Base-by-base conservation (phyloP, 2,113 vertebrate species). In the Scortum barcoo region DNA sequence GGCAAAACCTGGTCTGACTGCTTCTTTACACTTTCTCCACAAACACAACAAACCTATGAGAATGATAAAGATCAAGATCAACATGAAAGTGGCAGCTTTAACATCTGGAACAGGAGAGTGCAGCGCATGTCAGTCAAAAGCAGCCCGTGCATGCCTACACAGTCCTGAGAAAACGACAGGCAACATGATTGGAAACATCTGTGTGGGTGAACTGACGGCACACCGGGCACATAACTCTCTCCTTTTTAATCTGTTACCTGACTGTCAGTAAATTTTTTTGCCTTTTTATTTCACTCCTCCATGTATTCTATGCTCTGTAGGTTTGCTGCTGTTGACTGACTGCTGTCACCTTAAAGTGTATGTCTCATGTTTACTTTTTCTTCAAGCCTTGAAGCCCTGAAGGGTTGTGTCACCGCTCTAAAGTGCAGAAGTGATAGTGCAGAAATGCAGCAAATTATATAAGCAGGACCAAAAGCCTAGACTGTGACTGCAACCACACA, bases 391-490 rank as follows among this genome's bases (percentile, higher is more conserved):
- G 7, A 48, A 70, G 28, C 8, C 11, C 36, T 14, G 12, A n/a
- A 51, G 30, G 22, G 24, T 1, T 2, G 10, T 6, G 61, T 40
- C 16, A 60, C 4, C 13, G 38, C 16, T 40, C 36, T 26, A 54
- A 54, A 72, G 30, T 30, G 13, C 3, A 28, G 6, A 40, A 46
- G 33, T 28, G 17, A 42, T 26, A 50, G 17, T 53, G 30, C 14
- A 40, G 60, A 76, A 7, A 16, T 72, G 56, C 36, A 38, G n/a
- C 51, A n/a, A 13, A 38, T 81, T 85, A 56, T 36, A 42, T 69
- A 42, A 84, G 42, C n/a, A 62, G 2, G 33, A 57, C 36, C 40
- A 65, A 73, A 56, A 16, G 44, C 53, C 26, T 7, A 28, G 20
- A 48, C n/a, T 50, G 16, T 26, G 10, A 36, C 40, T 67, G 14